Conservation (phyloP, 2,888 invertebrate genomes). For the Melinaea marsaeus region DNA sequence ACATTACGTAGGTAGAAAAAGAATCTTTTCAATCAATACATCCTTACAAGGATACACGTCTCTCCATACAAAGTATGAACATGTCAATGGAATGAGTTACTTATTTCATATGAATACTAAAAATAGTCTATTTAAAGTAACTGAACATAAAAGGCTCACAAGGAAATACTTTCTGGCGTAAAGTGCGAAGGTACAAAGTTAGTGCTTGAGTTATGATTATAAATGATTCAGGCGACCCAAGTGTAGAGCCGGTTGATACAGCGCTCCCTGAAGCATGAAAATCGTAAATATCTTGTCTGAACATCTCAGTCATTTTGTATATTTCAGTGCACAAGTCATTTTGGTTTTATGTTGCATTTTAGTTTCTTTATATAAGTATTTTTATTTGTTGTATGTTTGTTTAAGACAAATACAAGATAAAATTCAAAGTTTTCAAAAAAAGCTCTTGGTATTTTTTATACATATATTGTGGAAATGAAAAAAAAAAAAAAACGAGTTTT, state of each 20-base stretch:
- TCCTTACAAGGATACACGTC: no score
- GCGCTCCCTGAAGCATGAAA: background rate
- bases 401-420: background rate
- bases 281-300: conserved; percentile 1
- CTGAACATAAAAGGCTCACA: conserved; percentile 44
- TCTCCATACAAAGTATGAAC: no score
- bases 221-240: conserved; percentile 58
- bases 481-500: no score
- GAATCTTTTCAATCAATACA: no score
- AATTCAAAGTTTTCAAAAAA: background rate
- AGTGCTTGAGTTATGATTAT: conserved; percentile 58
- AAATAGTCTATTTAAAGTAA: conserved; percentile 44
- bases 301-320: background rate
- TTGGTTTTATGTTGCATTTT: background rate
- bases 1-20: no score
- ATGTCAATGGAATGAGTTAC: background rate
- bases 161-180: conserved; percentile 47
- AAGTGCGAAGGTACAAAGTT: conserved; percentile 55
- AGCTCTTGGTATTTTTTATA: no score
- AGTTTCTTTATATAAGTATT: background rate
- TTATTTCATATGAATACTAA: conserved; percentile 29
- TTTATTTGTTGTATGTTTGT: background rate
- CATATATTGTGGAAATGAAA: no score
- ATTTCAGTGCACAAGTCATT: background rate
- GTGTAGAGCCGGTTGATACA: conserved; percentile 17